These are phyloP conservation scores for Acanthaster planci DNA, from an alignment of 35 echinoderm and acorn worm genomes.

Conservation along the genomic window DNA sequence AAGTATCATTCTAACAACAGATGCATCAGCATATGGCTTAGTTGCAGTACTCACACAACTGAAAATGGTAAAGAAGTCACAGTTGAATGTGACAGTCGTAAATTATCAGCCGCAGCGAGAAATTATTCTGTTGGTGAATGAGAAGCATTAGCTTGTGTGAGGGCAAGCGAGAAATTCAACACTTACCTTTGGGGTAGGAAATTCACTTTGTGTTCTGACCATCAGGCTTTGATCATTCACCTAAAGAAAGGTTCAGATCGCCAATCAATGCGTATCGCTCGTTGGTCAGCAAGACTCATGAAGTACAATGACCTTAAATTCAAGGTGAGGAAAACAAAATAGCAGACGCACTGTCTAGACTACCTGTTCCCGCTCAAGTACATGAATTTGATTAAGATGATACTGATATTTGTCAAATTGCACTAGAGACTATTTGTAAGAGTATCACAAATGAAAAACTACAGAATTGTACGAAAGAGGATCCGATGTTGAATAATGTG, in stretches of 20 bases:
- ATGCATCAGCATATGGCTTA: slow-evolving; percentile 56
- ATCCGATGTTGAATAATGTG: background rate
- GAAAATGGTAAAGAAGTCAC: slow-evolving; percentile 43
- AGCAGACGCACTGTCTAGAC: slow-evolving; percentile 41
- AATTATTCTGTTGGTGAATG: slow-evolving; percentile 59
- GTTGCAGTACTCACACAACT: slow-evolving; percentile 52
- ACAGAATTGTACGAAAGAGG: slow-evolving; percentile 4
- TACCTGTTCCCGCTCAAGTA: slow-evolving; percentile 10
- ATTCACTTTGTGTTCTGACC: slow-evolving; percentile 52
- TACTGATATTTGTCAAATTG: slow-evolving; percentile 34
- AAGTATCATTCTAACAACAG: slow-evolving; percentile 44
- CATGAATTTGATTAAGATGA: slow-evolving; percentile 30
- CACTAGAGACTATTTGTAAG: slow-evolving; percentile 22
- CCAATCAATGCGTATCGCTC: slow-evolving; percentile 42
- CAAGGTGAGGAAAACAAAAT: slow-evolving; percentile 54
- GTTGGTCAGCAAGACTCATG: slow-evolving; percentile 35
- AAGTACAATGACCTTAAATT: slow-evolving; percentile 42
- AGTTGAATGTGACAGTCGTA: slow-evolving; percentile 50
- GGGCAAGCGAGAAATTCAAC: slow-evolving; percentile 61
- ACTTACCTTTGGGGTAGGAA: slow-evolving; percentile 49
- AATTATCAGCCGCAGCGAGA: slow-evolving; percentile 37
- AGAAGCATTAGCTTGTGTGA: slow-evolving; percentile 71
- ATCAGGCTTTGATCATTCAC: slow-evolving; percentile 21
- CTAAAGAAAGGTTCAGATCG: slow-evolving; percentile 23
- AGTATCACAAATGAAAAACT: slow-evolving; percentile 12